Evolutionary conservation across 2,113 vertebrate genomes (phyloP).

Genomic region (Malaclemys terrapin): DNA sequence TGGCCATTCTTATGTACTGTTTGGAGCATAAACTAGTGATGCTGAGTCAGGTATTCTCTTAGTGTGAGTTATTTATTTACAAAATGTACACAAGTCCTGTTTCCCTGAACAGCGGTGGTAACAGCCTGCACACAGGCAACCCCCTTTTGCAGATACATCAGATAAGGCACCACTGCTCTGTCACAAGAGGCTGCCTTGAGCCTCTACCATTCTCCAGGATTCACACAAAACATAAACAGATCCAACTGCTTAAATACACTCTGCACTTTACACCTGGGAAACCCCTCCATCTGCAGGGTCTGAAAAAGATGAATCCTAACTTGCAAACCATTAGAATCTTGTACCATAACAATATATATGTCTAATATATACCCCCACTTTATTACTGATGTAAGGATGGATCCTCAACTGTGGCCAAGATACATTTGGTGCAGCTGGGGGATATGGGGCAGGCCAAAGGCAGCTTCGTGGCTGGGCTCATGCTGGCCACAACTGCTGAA

Average conservation of each 20-base stretch:
- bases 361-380: not conserved
- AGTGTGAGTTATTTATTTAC: not conserved
- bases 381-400: not conserved
- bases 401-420: not conserved
- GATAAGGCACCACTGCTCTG: not conserved
- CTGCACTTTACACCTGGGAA: not conserved
- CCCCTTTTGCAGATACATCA: not conserved
- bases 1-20: not conserved
- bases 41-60: not conserved
- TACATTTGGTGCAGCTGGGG: not conserved
- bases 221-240: not conserved
- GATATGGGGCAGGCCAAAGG: not conserved
- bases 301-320: not conserved
- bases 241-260: not conserved
- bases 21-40: not conserved
- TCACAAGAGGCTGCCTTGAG: not conserved
- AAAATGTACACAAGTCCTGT: fast-evolving
- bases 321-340: not conserved
- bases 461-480: not conserved
- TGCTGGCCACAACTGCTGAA: not conserved
- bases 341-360: not conserved
- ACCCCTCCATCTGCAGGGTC: not conserved
- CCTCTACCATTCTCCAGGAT: not conserved
- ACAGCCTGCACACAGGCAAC: fast-evolving
- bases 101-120: not conserved